A percentile compares a stretch with the other conserved stretches of the same genome.
These are phyloP conservation scores for Apamea monoglypha DNA, from an alignment of 2,888 invertebrate genomes.

Conservation along the genomic window DNA sequence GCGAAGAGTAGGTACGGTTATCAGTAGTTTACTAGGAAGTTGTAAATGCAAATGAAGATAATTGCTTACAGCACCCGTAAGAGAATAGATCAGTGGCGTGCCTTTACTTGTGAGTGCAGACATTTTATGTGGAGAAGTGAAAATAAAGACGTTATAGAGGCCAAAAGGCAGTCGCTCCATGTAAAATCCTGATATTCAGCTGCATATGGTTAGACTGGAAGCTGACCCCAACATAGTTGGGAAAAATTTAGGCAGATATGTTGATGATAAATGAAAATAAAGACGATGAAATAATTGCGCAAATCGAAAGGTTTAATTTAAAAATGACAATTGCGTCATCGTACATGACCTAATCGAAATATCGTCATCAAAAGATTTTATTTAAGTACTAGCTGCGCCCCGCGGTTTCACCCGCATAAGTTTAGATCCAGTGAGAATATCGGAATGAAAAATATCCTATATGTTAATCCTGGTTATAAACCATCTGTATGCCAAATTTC, in stretches of 20 bases:
- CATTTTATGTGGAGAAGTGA: background rate
- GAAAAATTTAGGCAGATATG: no score
- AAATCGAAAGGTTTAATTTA: background rate
- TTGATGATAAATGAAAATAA: background rate
- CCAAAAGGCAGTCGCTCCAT: no score
- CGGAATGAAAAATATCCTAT: no score
- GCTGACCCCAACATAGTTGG: no score
- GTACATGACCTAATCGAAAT: conserved; percentile 7
- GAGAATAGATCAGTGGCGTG: conserved; percentile 20
- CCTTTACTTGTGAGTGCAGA: background rate
- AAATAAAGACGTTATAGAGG: no score
- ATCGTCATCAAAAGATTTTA: conserved; percentile 4
- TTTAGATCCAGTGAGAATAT: no score
- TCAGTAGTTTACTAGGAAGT: conserved; percentile 48
- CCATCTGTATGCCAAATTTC: no score
- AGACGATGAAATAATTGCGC: background rate
- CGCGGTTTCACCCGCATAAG: no score
- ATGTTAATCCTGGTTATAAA: no score
- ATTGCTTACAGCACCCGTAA: conserved; percentile 44
- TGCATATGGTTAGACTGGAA: no score
- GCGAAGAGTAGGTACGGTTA: conserved; percentile 26
- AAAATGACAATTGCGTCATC: background rate
- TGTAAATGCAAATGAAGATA: conserved; percentile 57
- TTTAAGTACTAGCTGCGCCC: background rate
- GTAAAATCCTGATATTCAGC: no score